A percentile compares a stretch with the other conserved stretches of the same genome.
Evolutionary conservation across 2,113 vertebrate species (phyloP).

Genomic region (Salvelinus fontinalis): DNA sequence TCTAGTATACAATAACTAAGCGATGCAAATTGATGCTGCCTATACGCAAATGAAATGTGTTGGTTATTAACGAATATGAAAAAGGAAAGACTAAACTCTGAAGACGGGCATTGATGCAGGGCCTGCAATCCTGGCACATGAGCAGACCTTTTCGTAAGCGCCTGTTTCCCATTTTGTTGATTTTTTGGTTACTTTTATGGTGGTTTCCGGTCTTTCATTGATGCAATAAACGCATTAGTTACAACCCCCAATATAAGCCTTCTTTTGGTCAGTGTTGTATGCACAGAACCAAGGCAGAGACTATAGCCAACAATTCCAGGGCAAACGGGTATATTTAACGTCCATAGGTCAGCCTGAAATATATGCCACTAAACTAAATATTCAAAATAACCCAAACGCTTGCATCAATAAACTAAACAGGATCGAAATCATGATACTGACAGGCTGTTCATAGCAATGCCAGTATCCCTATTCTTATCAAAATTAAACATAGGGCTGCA

Average conservation of each 20-base stretch:
- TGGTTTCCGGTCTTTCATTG: conserved; percentile 69
- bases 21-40: conserved; percentile 43
- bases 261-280: conserved; percentile 32
- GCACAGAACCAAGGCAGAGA: not conserved
- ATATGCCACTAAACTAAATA: too few species aligned
- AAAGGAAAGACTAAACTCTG: not conserved
- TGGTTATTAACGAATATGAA: conserved; percentile 55
- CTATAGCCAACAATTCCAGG: conserved; percentile 11
- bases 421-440: not conserved
- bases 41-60: conserved; percentile 28
- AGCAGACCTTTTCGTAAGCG: conserved; percentile 18
- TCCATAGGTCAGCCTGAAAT: too few species aligned
- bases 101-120: conserved; percentile 8
- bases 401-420: conserved; percentile 8
- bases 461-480: not conserved
- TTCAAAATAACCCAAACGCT: too few species aligned
- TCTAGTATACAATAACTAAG: not conserved
- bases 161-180: conserved; percentile 30
- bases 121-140: conserved; percentile 7
- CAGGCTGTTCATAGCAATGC: not conserved
- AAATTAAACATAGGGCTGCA: too few species aligned
- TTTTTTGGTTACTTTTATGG: conserved; percentile 65
- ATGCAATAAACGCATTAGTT: conserved; percentile 67
- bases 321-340: too few species aligned
- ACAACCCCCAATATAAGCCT: conserved; percentile 37